Percentiles rank a stretch among this genome's conserved stretches.
Evolutionary conservation across 2,797 vertebrate species (phyloP).

Genomic region (Natrix natrix): DNA sequence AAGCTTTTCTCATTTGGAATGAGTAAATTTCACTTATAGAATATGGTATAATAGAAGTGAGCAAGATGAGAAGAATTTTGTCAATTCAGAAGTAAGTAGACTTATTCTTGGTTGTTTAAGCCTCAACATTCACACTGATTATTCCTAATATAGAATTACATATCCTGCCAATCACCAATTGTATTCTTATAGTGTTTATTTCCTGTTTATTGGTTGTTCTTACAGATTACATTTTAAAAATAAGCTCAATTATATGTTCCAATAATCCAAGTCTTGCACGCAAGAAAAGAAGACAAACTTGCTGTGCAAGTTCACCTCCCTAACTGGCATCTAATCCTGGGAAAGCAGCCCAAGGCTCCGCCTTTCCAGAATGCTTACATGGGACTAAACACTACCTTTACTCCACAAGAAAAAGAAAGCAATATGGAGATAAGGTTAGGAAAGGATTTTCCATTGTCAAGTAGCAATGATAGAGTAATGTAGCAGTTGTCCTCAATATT

Average conservation of each 20-base stretch:
- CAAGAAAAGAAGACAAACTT: constrained; percentile 43
- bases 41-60: background rate
- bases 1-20: background rate
- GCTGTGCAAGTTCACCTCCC: constrained; percentile 36
- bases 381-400: background rate
- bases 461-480: background rate
- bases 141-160: background rate
- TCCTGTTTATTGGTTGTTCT: constrained; percentile 20
- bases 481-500: background rate
- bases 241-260: background rate
- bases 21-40: background rate
- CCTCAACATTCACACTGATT: background rate
- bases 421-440: background rate
- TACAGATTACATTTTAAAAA: constrained; percentile 8
- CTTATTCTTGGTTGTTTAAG: background rate
- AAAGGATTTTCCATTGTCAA: background rate
- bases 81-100: background rate
- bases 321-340: constrained; percentile 18
- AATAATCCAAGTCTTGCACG: background rate
- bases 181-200: background rate
- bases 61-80: background rate
- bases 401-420: background rate
- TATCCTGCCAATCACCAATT: background rate
- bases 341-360: background rate
- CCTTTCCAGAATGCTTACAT: background rate